phyloP scores from a whole-genome alignment of 2,888 invertebrate species.

The Acheta domesticus region DNA sequence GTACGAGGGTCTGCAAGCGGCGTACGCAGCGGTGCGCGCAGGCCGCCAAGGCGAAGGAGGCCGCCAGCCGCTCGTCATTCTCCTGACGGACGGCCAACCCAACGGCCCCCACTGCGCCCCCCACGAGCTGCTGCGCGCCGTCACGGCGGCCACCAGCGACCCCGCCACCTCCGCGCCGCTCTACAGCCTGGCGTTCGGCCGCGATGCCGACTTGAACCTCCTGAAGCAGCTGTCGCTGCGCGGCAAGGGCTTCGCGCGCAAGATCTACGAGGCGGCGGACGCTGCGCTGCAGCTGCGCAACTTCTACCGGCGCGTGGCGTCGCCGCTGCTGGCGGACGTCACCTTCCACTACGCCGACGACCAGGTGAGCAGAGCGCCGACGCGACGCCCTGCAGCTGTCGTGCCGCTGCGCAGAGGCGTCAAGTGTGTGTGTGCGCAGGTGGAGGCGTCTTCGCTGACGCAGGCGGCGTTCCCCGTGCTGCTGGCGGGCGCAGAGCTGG shows the following conservation, averaged over 20 bases:
- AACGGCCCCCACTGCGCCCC: slow-evolving; percentile 57
- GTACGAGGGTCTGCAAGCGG: slow-evolving; percentile 57
- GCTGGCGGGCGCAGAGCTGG: too few relatives aligned
- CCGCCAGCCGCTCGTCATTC: slow-evolving; percentile 61
- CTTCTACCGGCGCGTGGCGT: slow-evolving; percentile 54
- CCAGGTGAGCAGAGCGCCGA: too few relatives aligned
- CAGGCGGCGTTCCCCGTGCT: too few relatives aligned
- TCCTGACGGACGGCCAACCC: slow-evolving; percentile 65
- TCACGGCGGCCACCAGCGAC: slow-evolving; percentile 18
- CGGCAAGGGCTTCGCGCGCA: slow-evolving; percentile 64
- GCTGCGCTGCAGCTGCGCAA: slow-evolving; percentile 61
- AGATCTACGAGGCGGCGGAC: slow-evolving; percentile 70
- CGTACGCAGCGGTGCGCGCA: slow-evolving; percentile 51
- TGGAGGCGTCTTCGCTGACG: too few relatives aligned
- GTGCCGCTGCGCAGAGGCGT: too few relatives aligned
- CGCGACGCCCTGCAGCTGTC: too few relatives aligned
- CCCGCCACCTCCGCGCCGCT: slow-evolving; percentile 49
- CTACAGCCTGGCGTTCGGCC: slow-evolving; percentile 68
- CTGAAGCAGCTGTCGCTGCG: slow-evolving; percentile 63
- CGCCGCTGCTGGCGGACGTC: slow-evolving; percentile 63
- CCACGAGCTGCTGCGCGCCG: slow-evolving; percentile 53
- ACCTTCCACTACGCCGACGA: slow-evolving; percentile 49
- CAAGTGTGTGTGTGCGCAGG: too few relatives aligned
- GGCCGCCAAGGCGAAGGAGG: slow-evolving; percentile 32
- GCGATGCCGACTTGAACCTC: slow-evolving; percentile 63